These are phyloP conservation scores for Grallaria varia DNA, from an alignment of 2,113 vertebrate species.

Conservation along the genomic window DNA sequence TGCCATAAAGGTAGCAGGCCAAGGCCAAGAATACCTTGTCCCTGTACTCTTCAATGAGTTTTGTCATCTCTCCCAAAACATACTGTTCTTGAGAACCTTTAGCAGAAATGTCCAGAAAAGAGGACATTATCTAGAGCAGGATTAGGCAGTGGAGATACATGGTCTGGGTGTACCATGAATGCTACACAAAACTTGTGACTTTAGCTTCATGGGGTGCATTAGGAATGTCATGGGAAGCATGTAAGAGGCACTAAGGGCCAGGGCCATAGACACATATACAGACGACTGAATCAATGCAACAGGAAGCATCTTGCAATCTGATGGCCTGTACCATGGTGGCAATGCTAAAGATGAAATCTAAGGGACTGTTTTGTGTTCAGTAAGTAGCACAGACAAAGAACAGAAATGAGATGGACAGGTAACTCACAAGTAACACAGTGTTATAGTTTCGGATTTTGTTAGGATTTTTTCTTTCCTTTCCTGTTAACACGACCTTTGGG, in stretches of 20 bases:
- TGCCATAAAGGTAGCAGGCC: fast-evolving
- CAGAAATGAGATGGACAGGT: fast-evolving
- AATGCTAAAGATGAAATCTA: background rate
- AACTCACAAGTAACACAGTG: background rate
- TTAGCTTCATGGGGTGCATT: background rate
- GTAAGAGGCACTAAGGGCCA: background rate
- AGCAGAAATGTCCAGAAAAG: background rate
- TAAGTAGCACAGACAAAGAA: background rate
- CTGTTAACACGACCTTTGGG: too few relatives aligned
- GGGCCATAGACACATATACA: background rate
- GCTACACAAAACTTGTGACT: background rate
- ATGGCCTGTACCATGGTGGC: background rate
- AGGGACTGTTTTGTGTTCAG: background rate
- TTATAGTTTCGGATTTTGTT: too few relatives aligned
- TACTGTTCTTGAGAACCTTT: background rate
- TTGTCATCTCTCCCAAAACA: background rate
- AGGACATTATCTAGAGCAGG: background rate
- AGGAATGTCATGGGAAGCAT: background rate
- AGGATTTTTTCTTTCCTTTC: too few relatives aligned
- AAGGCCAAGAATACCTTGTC: background rate
- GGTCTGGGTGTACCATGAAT: fast-evolving
- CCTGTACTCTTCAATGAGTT: background rate
- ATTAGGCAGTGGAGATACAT: background rate
- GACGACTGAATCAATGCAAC: background rate
- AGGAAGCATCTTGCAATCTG: background rate